Evolutionary conservation across 30 jellyfish, hydroid and myxozoan genomes (phyloP), one percentile per base, ranked within the genome.

Genomic region (Pelagia noctiluca): DNA sequence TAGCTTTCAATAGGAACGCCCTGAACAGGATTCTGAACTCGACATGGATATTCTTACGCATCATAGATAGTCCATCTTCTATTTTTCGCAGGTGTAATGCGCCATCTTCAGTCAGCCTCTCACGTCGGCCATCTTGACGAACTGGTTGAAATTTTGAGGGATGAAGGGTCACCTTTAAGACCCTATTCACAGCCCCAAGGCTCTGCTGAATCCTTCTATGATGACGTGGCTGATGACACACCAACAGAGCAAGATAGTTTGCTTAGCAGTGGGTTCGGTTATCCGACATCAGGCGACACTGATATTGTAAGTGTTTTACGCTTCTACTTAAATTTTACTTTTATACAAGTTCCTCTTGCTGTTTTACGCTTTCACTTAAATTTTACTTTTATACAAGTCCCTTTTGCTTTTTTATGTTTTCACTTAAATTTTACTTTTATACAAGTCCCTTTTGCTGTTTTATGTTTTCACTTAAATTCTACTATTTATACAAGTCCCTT

Each of bases 61-160:
- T n/a, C n/a, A n/a, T n/a, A n/a, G n/a, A n/a, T n/a, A n/a, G n/a
- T n/a, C n/a, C n/a, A n/a, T n/a, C n/a, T n/a, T n/a, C n/a, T n/a
- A n/a, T n/a, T n/a, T 53, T 50, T 49, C 26, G 24, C 71, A 79
- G 90, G 91, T 11, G 91, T 80, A 32, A 65, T 69, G 78, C 91
- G 91, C 68, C 91, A 80, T 66, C 91, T 80, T 48, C 77, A 80
- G 48, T 38, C 91, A 31, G 50, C 91, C 78, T 80, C 91, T 8
- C 91, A 80, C 49, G 1, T 48, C 12, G 84, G 84, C 25, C 63
- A 54, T 0, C 74, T 26, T 35, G 84, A 80, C 36, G 91, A 80
- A 23, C 50, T 80, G 65, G 23, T 80, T 7, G 84, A 47, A 29
- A 66, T 80, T 2, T 33, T 80, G 28, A 42, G 60, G 3, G 91